A percentile compares a stretch with the other conserved stretches of the same genome.
These are phyloP conservation scores for Xylota segnis DNA, from an alignment of 2,888 invertebrate species.

Conservation along the genomic window DNA sequence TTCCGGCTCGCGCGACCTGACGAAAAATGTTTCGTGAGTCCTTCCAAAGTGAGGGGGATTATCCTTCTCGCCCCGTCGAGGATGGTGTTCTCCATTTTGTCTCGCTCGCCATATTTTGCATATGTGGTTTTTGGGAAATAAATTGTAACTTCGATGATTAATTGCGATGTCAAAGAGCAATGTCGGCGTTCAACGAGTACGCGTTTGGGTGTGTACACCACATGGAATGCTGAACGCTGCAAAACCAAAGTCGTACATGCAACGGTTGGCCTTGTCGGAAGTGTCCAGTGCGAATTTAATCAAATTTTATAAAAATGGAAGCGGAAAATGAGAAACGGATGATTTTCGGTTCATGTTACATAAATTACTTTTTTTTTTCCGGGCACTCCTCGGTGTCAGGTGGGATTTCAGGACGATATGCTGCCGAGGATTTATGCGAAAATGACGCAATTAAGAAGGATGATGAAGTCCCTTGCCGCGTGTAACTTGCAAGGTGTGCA, in stretches of 20 bases:
- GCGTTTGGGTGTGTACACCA: neutral
- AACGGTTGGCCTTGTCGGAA: constrained; percentile 58
- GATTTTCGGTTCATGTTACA: constrained; percentile 73
- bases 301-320: constrained; percentile 66
- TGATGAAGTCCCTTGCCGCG: constrained; percentile 55
- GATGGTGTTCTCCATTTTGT: constrained; percentile 52
- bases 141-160: constrained; percentile 77
- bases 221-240: constrained; percentile 16
- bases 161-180: constrained; percentile 76
- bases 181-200: constrained; percentile 38
- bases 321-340: constrained; percentile 72
- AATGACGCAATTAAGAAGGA: constrained; percentile 75
- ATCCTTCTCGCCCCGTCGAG: constrained; percentile 27
- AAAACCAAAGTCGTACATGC: constrained; percentile 51
- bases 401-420: constrained; percentile 76
- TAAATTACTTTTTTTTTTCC: constrained; percentile 68
- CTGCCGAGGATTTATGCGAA: constrained; percentile 70
- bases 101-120: constrained; percentile 61
- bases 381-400: constrained; percentile 61
- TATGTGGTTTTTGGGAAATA: constrained; percentile 75
- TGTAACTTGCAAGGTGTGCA: constrained; percentile 62
- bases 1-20: constrained; percentile 70
- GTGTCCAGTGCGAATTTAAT: constrained; percentile 70
- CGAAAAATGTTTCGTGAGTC: constrained; percentile 58
- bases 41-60: constrained; percentile 6